Percentiles rank a stretch among this genome's conserved stretches.
phyloP scores from a whole-genome alignment of 2,888 invertebrate genomes.

The Tanypteryx hageni region DNA sequence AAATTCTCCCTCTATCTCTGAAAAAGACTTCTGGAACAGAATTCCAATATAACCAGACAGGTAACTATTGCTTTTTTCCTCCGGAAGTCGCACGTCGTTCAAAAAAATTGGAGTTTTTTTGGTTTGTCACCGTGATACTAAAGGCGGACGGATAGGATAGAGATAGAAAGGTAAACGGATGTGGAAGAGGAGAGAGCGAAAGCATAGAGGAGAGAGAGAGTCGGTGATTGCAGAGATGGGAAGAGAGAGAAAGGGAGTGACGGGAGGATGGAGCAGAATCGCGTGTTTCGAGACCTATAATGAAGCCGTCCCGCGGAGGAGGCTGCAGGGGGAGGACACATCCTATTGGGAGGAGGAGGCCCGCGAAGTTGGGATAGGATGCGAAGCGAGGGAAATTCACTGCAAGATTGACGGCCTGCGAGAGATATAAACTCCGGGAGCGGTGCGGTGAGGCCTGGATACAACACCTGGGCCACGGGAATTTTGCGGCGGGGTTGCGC shows the following conservation, averaged over 20 bases:
- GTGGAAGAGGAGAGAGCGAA: background rate
- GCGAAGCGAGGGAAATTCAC: background rate
- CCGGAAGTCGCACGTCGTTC: background rate
- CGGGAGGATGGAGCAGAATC: background rate
- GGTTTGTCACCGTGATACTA: background rate
- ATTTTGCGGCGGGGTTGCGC: conserved; percentile 23
- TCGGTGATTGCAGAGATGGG: background rate
- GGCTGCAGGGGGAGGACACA: background rate
- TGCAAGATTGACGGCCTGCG: conserved; percentile 35
- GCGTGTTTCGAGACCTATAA: background rate
- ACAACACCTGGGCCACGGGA: conserved; percentile 22
- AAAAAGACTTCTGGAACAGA: background rate
- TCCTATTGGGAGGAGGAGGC: background rate
- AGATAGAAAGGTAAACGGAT: background rate
- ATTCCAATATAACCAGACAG: conserved; percentile 4
- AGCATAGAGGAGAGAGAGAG: background rate
- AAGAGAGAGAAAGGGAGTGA: too few relatives aligned
- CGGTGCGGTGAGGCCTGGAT: conserved; percentile 15
- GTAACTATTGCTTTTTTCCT: background rate
- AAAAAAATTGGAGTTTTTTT: background rate
- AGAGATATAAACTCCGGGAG: conserved; percentile 1
- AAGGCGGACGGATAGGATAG: background rate
- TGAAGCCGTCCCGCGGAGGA: conserved; percentile 34
- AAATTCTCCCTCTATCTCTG: background rate
- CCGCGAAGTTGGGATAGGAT: too few relatives aligned